Evolutionary conservation across 2,797 vertebrate species (phyloP), one percentile per base, ranked within the genome.

Genomic region (Periparus ater): DNA sequence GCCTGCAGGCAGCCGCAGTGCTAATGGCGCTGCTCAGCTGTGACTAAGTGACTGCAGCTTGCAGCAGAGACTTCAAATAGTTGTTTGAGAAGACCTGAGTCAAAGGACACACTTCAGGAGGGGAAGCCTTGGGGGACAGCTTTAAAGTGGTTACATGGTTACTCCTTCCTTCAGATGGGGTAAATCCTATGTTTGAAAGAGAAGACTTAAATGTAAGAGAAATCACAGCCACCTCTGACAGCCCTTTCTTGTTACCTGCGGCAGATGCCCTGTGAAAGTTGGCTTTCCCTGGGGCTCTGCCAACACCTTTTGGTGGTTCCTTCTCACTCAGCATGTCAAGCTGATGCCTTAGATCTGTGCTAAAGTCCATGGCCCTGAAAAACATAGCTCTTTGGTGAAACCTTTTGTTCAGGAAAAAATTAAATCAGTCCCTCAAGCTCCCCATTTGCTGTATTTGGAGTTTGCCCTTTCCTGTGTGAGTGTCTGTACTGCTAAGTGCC

Each of bases 31-130:
- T 91, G 89, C 70, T 91, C 54, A 60, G 78, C 89, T 93, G 83
- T 94, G 91, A 95, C 91, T 94, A 58, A 92, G 66, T 81, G 93
- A 38, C 87, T 94, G 75, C 72, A 30, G 50, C 68, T 89, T 89
- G 75, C 93, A 75, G 87, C 70, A 77, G 72, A 65, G 50, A 17
- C 65, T 71, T 94, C 83, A 82, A 25, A 51, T 40, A 61, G 30
- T 34, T 85, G 50, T 44, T 90, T 57, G 61, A 89, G 68, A 74
- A 78, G 67, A 85, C 73, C 34, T 23, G 36, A 85, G 61, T 47
- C 65, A 17, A 62, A 89, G 68, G 84, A 44, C n/a, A 42, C 18
- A 16, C n/a, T 88, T 77, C 13, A 26, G 72, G 68, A 88, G 34
- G 17, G 23, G 13, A 36, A 19, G 15, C 53, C 65, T 85, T 72